Percentiles rank a stretch among this genome's conserved stretches.
Evolutionary conservation across 2,113 vertebrate species (phyloP).

Genomic region (Megaceryle torquata): DNA sequence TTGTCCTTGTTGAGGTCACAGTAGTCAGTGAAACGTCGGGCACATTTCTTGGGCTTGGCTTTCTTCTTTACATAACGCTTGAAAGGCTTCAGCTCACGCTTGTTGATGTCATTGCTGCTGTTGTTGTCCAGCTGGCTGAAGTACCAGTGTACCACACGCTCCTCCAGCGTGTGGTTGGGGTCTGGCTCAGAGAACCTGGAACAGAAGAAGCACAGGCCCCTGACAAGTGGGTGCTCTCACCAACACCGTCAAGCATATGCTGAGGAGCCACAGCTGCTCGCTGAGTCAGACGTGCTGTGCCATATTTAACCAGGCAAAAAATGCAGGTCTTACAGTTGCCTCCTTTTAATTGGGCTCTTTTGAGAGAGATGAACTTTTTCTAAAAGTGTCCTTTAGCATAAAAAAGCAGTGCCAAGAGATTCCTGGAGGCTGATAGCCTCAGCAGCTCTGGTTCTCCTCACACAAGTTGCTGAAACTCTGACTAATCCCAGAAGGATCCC

Average conservation of each 20-base stretch:
- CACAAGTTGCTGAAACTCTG: neutral
- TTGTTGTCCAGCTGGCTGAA: constrained; percentile 96
- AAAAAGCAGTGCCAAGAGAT: neutral
- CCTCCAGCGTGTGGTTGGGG: constrained; percentile 94
- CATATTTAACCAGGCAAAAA: neutral
- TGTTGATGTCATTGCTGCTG: constrained; percentile 91
- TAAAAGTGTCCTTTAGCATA: neutral
- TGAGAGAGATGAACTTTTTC: neutral
- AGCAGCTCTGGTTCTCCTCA: neutral
- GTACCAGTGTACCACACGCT: constrained; percentile 97
- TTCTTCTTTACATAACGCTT: constrained; percentile 98
- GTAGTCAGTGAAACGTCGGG: constrained; percentile 94
- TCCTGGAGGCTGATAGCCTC: neutral
- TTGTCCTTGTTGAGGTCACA: constrained; percentile 98
- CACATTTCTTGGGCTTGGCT: constrained; percentile 97
- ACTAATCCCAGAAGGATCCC: neutral
- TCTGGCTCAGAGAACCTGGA: constrained; percentile 94
- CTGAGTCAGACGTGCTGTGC: accelerated
- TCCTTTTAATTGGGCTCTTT: neutral
- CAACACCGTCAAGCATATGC: neutral
- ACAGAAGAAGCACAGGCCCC: constrained; percentile 10
- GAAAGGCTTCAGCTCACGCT: constrained; percentile 95
- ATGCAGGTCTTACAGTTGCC: neutral
- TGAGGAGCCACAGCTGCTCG: neutral
- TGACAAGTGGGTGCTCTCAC: neutral